A percentile compares a stretch with the other conserved stretches of the same genome.
phyloP scores from a whole-genome alignment of 1,140 invertebrate genomes.

The Bombus consobrinus region DNA sequence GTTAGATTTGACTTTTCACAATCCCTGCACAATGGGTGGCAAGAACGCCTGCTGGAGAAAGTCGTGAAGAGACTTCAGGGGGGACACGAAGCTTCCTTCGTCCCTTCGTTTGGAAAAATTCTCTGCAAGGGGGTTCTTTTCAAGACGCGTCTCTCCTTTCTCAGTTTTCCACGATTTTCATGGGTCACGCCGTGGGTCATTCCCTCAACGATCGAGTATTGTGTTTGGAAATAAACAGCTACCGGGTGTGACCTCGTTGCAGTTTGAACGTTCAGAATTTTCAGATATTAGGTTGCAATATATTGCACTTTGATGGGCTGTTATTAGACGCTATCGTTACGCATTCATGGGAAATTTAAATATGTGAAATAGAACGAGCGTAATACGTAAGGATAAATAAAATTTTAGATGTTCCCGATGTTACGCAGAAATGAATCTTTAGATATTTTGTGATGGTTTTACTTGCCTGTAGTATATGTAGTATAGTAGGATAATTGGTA shows the following conservation, averaged over 20 bases:
- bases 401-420: no score
- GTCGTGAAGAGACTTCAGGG: background rate
- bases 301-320: no score
- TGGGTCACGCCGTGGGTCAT: background rate
- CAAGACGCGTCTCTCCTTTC: background rate
- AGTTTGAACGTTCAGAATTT: no score
- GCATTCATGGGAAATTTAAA: no score
- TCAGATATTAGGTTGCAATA: no score
- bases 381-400: no score
- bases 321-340: no score
- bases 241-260: background rate
- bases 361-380: no score
- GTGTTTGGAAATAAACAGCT: background rate
- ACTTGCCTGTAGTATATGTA: no score
- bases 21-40: slow-evolving; percentile 25
- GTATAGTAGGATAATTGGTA: no score
- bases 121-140: background rate
- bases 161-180: background rate
- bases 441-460: no score
- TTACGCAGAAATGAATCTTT: no score
- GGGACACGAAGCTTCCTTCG: background rate
- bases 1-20: slow-evolving; percentile 44
- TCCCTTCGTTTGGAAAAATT: slow-evolving; percentile 10
- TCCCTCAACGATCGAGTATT: background rate
- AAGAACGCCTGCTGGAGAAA: background rate